Percentiles rank a stretch among this genome's conserved stretches.
These are phyloP conservation scores for Watsonalla cultraria DNA, from an alignment of 2,888 invertebrate species.

Conservation along the genomic window DNA sequence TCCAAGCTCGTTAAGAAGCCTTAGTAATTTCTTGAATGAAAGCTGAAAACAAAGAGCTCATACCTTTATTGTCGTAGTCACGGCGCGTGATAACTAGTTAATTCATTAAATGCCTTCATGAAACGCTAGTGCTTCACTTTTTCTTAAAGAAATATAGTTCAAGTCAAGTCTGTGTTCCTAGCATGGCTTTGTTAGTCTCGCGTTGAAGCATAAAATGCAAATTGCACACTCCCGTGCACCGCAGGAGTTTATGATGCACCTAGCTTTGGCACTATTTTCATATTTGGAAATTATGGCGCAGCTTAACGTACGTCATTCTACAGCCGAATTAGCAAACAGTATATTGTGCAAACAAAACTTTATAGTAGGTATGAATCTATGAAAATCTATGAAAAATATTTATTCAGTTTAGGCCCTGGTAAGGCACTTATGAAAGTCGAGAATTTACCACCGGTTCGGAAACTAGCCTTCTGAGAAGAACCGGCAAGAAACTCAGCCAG, in stretches of 20 bases:
- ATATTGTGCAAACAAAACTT: too few species aligned
- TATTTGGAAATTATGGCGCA: constrained; percentile 34
- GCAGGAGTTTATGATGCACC: constrained; percentile 40
- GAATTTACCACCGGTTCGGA: too few species aligned
- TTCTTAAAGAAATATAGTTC: background rate
- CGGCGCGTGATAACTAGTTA: background rate
- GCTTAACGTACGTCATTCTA: constrained; percentile 9
- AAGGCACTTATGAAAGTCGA: too few species aligned
- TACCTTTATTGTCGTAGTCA: too few species aligned
- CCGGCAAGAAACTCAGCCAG: too few species aligned
- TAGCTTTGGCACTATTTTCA: constrained; percentile 40
- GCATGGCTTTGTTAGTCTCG: constrained; percentile 39
- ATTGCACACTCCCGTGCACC: constrained; percentile 40
- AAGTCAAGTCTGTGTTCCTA: constrained; percentile 14
- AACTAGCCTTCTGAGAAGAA: too few species aligned
- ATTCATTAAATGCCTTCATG: background rate
- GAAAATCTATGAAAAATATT: too few species aligned
- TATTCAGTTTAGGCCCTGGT: too few species aligned
- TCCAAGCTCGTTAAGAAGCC: too few species aligned
- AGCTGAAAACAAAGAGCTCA: too few species aligned
- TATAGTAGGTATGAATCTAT: too few species aligned
- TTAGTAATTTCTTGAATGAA: too few species aligned
- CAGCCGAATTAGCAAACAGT: background rate
- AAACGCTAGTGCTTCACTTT: background rate
- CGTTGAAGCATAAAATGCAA: constrained; percentile 53